Evolutionary conservation across 2,113 vertebrate species (phyloP), one percentile per base, ranked within the genome.

Genomic region (Nansenia antarctica): DNA sequence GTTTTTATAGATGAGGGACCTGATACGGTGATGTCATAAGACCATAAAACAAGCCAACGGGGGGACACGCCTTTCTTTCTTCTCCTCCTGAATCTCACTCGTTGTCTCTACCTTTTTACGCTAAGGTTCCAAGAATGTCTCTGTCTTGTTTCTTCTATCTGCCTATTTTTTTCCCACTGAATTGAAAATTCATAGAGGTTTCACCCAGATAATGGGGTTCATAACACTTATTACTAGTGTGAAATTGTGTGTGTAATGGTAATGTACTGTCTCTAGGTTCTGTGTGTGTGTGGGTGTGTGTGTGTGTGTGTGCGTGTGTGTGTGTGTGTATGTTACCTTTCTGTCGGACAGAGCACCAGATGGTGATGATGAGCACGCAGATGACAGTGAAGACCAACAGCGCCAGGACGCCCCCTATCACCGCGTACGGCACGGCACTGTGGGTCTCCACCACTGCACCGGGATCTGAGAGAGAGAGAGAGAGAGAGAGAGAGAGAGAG

Each of bases 311-410:
- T 42, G 9, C 24, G 58, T 45, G 49, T 26, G 39, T 29, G 35
- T 39, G 49, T 6, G 37, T 67, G 31, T 37, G 45, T 64, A 49
- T 24, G 54, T 92, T 87, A 96, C 95, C 95, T 93, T 97, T 97
- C 90, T 97, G 95, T 73, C 95, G 92, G 37, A 97, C 94, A 0
- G 95, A 95, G 89, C 94, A 95, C 94, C 95, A 97, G 79, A 97
- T 94, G 91, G 95, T 95, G 86, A 95, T 89, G 67, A 95, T 95
- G 74, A 97, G 94, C 69, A 95, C 94, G 3, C 95, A 96, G 80
- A 97, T 96, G 80, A 97, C 89, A 1, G 94, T 91, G 88, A 97
- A 96, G 83, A 97, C 94, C 82, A 97, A 91, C 6, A 97, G 87
- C 0, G 95, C 95, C 83, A 97, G 87, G 52, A 97, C 92, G 72